Evolutionary conservation across 2,797 vertebrate genomes (phyloP).

Genomic region (Aldrovandia affinis): DNA sequence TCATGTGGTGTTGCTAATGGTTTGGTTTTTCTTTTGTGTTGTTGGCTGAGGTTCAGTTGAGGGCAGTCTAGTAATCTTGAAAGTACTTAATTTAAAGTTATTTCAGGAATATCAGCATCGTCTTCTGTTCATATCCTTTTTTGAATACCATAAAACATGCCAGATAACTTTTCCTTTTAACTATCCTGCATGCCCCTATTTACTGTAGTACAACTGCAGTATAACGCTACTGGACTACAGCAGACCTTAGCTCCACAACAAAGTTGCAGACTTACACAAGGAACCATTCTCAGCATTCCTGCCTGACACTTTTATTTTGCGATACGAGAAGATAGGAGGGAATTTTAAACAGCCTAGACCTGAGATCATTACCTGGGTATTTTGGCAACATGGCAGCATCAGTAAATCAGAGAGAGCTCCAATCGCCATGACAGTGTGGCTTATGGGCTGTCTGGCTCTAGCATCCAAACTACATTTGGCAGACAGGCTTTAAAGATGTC

Average conservation of each 20-base stretch:
- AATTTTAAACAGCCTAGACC: conserved; percentile 11
- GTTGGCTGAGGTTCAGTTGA: neutral
- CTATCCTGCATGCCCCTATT: neutral
- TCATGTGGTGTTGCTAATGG: neutral
- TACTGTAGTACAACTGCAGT: neutral
- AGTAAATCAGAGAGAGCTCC: neutral
- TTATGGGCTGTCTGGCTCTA: conserved; percentile 1
- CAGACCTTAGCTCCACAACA: neutral
- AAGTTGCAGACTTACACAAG: neutral
- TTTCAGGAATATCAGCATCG: neutral
- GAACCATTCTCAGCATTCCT: neutral
- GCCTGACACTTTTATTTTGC: conserved; percentile 3
- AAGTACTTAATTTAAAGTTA: neutral
- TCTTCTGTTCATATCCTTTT: neutral
- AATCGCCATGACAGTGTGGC: neutral
- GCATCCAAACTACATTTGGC: conserved; percentile 11
- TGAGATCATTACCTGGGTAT: conserved; percentile 11
- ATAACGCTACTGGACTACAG: neutral
- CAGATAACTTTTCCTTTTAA: neutral
- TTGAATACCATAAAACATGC: neutral
- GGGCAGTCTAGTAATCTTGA: neutral
- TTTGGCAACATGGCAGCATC: neutral
- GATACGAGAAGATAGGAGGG: neutral
- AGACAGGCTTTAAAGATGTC: conserved; percentile 6
- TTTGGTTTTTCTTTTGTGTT: neutral